Evolutionary conservation across 2,888 invertebrate genomes (phyloP), one percentile per base, ranked within the genome.

Genomic region (Campoletis raptor): DNA sequence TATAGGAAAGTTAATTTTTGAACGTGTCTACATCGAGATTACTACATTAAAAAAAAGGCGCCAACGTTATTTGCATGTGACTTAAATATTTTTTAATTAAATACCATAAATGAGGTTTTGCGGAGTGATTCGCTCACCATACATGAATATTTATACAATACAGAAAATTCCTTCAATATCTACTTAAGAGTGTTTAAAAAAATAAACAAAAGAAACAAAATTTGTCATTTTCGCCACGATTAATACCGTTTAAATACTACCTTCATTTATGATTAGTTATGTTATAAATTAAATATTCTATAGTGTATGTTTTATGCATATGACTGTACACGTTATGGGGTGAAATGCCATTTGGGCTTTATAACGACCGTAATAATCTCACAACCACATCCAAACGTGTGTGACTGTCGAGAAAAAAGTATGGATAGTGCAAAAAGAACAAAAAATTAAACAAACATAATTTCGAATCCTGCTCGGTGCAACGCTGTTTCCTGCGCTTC

Each of bases 301-400:
- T 24, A 52, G 61, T 77, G 66, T 57, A 52, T 37, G 21, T 24
- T 73, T 76, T 61, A 73, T 57, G 42, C 12, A 52, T 24, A 81
- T 81, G 74, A 73, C 80, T 86, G 86, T 78, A 86, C 80, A 86
- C n/a, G 52, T 36, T 70, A 57, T 82, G 52, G 74, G 79, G 69
- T 79, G 70, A 83, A 82, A 64, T 54, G 79, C 70, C 69, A 80
- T 54, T 42, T 54, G 40, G 42, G 52, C 77, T 76, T 24, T 18
- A 15, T 52, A 15, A 24, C 42, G 37, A 54, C 48, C 52, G 24
- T 37, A 30, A 76, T 85, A 72, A 24, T 74, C 66, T 61, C 79
- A 74, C 24, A 74, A 80, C 69, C 57, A 79, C 84, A 69, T 72
- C 73, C 48, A 54, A 81, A 66, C 40, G 37, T 70, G 57, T 42